Conservation (phyloP, 2,888 invertebrate species). For the Odontomyia ornata region DNA sequence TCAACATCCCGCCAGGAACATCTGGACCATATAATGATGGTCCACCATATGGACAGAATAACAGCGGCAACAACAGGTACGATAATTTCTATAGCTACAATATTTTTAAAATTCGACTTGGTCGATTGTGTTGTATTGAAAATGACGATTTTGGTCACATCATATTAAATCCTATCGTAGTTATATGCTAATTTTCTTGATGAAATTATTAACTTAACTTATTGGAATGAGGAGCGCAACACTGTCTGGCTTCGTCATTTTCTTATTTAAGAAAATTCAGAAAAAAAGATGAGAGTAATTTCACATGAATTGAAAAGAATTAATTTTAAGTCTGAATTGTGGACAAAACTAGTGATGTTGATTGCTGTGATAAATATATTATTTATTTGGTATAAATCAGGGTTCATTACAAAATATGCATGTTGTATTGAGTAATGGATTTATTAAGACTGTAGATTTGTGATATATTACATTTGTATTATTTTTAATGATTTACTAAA, state of each 20-base stretch:
- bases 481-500: too few relatives aligned
- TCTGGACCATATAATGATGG: slow-evolving; percentile 44
- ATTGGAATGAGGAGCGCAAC: neutral
- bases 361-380: neutral
- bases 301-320: neutral
- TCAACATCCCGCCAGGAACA: slow-evolving; percentile 42
- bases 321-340: neutral
- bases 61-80: slow-evolving; percentile 50
- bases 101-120: slow-evolving; percentile 44
- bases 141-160: slow-evolving; percentile 42
- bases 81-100: slow-evolving; percentile 49
- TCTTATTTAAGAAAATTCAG: neutral
- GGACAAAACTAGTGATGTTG: slow-evolving; percentile 1
- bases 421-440: too few relatives aligned
- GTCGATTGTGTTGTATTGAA: slow-evolving; percentile 38
- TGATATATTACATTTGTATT: too few relatives aligned
- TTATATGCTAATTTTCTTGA: neutral
- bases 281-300: too few relatives aligned
- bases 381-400: too few relatives aligned
- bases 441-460: too few relatives aligned
- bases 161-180: neutral
- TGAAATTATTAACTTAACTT: too few relatives aligned
- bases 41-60: slow-evolving; percentile 26
- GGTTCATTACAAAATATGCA: too few relatives aligned
- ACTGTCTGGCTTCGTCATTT: neutral